A percentile compares a stretch with the other conserved stretches of the same genome.
Conservation (phyloP, 2,888 invertebrate genomes). For the Ischnura elegans region DNA sequence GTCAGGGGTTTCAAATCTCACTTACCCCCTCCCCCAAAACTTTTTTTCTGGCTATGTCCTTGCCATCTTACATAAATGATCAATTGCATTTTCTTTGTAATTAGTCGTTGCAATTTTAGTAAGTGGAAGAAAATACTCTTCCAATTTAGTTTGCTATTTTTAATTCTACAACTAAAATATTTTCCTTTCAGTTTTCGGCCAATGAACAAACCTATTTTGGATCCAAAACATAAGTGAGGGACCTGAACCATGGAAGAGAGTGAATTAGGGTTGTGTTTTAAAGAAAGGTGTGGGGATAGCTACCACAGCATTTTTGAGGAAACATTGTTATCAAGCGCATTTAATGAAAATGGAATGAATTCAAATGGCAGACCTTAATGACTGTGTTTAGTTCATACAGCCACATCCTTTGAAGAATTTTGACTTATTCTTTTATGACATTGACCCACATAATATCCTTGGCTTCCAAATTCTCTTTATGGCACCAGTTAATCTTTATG, state of each 20-base stretch:
- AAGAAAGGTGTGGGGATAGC: background rate
- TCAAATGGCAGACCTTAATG: background rate
- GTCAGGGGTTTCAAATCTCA: too few species aligned
- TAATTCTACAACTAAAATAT: background rate
- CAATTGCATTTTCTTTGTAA: too few species aligned
- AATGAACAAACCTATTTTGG: slow-evolving; percentile 64
- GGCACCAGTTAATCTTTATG: background rate
- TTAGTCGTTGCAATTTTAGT: too few species aligned
- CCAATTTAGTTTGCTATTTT: background rate
- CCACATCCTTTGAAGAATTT: background rate
- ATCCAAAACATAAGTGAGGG: slow-evolving; percentile 60
- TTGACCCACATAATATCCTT: background rate
- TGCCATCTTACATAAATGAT: too few species aligned
- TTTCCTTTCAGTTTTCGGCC: slow-evolving; percentile 64
- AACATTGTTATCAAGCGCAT: slow-evolving; percentile 9
- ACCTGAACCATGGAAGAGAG: slow-evolving; percentile 5
- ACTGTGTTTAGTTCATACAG: background rate
- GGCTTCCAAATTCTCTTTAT: background rate
- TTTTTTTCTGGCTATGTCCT: too few species aligned
- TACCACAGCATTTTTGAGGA: background rate
- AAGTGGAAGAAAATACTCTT: too few species aligned
- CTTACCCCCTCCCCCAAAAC: too few species aligned
- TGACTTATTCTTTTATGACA: background rate
- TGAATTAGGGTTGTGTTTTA: slow-evolving; percentile 15
- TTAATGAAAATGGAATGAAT: background rate